phyloP scores from a whole-genome alignment of 1,140 invertebrate genomes.

The Helicorthomorpha holstii region DNA sequence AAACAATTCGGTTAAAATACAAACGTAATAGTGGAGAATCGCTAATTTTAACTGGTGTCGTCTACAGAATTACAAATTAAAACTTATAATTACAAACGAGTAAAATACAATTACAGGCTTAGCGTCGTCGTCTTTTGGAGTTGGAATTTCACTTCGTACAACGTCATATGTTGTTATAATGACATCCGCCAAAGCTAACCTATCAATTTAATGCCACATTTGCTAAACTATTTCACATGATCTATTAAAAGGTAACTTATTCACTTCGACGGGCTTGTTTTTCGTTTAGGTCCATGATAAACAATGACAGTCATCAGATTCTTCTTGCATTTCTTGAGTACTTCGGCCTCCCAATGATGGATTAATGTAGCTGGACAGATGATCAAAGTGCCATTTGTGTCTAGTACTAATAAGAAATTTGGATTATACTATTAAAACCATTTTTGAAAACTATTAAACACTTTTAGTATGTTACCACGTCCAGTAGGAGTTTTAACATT shows the following conservation, averaged over 20 bases:
- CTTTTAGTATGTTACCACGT: constrained; percentile 11
- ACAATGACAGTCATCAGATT: constrained; percentile 43
- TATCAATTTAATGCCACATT: constrained; percentile 13
- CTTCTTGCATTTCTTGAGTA: constrained; percentile 40
- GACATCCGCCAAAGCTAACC: constrained; percentile 31
- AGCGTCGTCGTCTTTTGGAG: constrained; percentile 13
- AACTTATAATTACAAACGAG: background rate
- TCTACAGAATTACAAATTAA: background rate
- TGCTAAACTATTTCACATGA: constrained; percentile 14
- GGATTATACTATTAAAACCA: too few species aligned
- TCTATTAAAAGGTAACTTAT: constrained; percentile 1
- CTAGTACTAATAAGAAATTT: background rate
- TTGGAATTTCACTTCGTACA: constrained; percentile 27
- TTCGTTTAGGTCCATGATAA: constrained; percentile 65
- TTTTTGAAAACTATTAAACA: background rate
- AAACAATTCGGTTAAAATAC: constrained; percentile 44
- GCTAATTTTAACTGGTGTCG: background rate
- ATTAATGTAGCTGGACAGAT: constrained; percentile 62
- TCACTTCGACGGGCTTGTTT: constrained; percentile 37
- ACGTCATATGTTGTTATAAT: constrained; percentile 35
- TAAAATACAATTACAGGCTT: background rate
- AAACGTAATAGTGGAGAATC: background rate
- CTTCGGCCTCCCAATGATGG: constrained; percentile 72
- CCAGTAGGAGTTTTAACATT: too few species aligned
- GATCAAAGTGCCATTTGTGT: constrained; percentile 48